Conservation (phyloP, 2,888 invertebrate species). For the Mythimna vitellina region DNA sequence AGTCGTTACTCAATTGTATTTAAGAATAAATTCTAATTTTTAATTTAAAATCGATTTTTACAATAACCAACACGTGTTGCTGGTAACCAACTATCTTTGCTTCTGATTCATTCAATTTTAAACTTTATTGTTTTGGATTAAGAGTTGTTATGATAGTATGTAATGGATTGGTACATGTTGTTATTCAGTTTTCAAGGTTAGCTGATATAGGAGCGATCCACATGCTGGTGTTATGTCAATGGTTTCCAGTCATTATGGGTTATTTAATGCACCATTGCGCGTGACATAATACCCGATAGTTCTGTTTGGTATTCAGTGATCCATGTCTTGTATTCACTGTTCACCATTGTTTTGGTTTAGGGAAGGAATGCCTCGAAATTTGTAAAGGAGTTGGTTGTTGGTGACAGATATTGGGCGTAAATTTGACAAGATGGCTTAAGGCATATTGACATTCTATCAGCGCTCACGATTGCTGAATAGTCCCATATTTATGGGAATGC, state of each 20-base stretch:
- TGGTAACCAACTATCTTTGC: conserved; percentile 15
- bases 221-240: conserved; percentile 49
- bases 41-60: conserved; percentile 45
- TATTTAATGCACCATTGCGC: conserved; percentile 57
- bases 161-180: conserved; percentile 43
- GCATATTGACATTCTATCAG: no score
- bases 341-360: conserved; percentile 52
- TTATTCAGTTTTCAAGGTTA: conserved; percentile 62
- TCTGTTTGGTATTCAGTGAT: conserved; percentile 45
- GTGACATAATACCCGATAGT: conserved; percentile 47
- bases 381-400: not conserved
- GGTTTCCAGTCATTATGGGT: conserved; percentile 42
- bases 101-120: conserved; percentile 7
- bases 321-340: conserved; percentile 40
- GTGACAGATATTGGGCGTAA: conserved; percentile 12
- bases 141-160: conserved; percentile 51
- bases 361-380: conserved; percentile 10
- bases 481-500: not conserved
- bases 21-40: conserved; percentile 53
- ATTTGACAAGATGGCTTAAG: not conserved
- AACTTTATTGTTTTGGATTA: conserved; percentile 17
- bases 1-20: conserved; percentile 38
- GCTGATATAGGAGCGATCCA: conserved; percentile 60
- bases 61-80: conserved; percentile 61
- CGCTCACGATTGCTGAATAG: no score